Conservation (phyloP, 2,888 invertebrate genomes). For the Acrocyrtus sp. region DNA sequence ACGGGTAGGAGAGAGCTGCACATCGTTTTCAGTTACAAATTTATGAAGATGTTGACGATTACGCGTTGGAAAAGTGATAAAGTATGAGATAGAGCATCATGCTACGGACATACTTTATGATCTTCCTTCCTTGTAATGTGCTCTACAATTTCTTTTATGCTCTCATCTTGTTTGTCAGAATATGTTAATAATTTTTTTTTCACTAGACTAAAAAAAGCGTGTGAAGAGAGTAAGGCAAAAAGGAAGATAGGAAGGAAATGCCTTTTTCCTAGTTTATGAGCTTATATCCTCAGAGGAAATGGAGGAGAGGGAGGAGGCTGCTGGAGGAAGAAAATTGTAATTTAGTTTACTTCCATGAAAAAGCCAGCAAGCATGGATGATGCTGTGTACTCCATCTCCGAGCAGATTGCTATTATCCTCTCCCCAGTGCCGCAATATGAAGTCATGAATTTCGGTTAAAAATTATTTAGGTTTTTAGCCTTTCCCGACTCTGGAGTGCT, state of each 20-base stretch:
- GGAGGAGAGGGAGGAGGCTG: no score
- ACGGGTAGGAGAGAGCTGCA: no score
- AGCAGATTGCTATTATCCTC: no score
- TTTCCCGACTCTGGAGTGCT: not conserved
- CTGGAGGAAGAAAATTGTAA: constrained; percentile 33
- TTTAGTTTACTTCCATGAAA: constrained; percentile 18
- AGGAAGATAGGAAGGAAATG: constrained; percentile 11
- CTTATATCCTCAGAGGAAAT: constrained; percentile 11
- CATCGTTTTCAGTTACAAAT: no score
- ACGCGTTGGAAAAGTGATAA: not conserved
- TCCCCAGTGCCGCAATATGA: no score
- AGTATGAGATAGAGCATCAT: no score
- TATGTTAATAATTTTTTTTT: not conserved
- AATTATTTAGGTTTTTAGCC: no score
- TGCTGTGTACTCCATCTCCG: not conserved
- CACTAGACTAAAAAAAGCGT: not conserved
- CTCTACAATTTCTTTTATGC: not conserved
- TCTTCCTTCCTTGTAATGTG: no score
- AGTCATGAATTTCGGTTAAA: no score
- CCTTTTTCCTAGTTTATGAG: constrained; percentile 28
- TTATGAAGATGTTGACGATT: not conserved
- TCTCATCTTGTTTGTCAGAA: constrained; percentile 2
- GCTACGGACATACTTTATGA: no score
- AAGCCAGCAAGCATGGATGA: not conserved
- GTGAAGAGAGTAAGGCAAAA: not conserved